Base-by-base conservation (phyloP, 2,113 vertebrate genomes). In the Callipepla squamata region DNA sequence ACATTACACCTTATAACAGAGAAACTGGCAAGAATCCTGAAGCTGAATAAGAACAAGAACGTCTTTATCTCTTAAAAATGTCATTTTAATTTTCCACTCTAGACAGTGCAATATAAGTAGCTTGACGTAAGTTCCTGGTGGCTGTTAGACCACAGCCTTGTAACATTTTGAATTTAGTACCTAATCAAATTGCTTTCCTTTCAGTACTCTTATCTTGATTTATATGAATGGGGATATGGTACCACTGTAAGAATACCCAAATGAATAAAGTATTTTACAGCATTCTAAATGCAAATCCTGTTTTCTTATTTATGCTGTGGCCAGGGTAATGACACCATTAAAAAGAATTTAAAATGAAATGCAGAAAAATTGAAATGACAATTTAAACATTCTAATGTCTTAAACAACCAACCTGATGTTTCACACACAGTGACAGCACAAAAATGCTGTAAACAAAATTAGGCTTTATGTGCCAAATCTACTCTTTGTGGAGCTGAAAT, bases 61-160 rank as follows among this genome's bases (percentile, higher is more conserved):
- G 76, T 89, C 94, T 97, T 97, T 97, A 97, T 97, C 96, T 97
- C 94, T 97, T 97, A 97, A 98, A 98, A 44, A 87, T 97, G 97
- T 97, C 97, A 94, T 96, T 98, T 97, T 97, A 97, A 97, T 97
- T 98, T 96, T 97, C 94, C 86, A 96, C 95, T 95, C 85, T 77
- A 96, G 69, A 96, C 73, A 91, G 76, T 82, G 72, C 72, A 26
- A 6, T 72, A 88, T 89, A 96, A 92, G 92, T 63, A 93, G 63
- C 66, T 82, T 91, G 78, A 96, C 92, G 96, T 89, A 94, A 95
- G 89, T 96, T 98, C 78, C 80, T 96, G 91, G 89, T 97, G 89
- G 66, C 90, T 96, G 80, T 94, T 97, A 95, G 80, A 92, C 90
- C 80, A 96, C 75, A 95, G 65, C 92, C 88, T 96, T 95, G 85